A percentile compares a stretch with the other conserved stretches of the same genome.
Conservation (phyloP, 2,113 vertebrate species). For the Calonectris borealis region DNA sequence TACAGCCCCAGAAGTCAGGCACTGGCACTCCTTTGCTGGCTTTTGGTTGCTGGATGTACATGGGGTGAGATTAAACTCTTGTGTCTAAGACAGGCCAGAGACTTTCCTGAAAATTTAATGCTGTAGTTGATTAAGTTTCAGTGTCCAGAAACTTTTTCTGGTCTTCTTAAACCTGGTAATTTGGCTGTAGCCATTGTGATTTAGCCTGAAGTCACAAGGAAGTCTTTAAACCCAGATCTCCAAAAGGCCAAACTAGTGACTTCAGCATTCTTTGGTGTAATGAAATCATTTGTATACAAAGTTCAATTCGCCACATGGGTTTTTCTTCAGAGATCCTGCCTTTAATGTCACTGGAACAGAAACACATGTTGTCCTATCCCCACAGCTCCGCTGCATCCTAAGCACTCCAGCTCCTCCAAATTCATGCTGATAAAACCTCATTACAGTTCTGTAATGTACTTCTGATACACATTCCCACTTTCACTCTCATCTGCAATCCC, state of each 20-base stretch:
- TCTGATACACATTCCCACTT: slow-evolving; percentile 5
- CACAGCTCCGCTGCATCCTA: neutral
- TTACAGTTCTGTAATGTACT: slow-evolving; percentile 26
- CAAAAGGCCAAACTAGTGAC: neutral
- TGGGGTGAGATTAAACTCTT: neutral
- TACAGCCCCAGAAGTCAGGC: neutral
- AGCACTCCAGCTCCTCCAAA: neutral
- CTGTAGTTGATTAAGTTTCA: neutral
- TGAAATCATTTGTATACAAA: neutral
- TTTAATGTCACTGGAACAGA: slow-evolving; percentile 21
- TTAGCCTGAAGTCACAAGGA: neutral
- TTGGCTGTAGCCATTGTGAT: neutral
- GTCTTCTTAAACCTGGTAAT: neutral
- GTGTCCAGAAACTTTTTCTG: neutral
- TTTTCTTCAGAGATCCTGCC: neutral
- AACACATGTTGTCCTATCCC: neutral
- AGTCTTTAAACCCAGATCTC: neutral
- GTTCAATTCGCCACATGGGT: neutral
- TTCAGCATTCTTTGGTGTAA: neutral
- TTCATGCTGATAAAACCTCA: slow-evolving; percentile 42
- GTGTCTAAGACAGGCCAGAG: neutral
- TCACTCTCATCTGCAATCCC: neutral
- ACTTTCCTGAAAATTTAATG: neutral
- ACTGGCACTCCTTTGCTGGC: neutral
- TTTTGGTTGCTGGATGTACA: neutral